phyloP scores from a whole-genome alignment of 2,113 vertebrate genomes.

The Mus pahari region DNA sequence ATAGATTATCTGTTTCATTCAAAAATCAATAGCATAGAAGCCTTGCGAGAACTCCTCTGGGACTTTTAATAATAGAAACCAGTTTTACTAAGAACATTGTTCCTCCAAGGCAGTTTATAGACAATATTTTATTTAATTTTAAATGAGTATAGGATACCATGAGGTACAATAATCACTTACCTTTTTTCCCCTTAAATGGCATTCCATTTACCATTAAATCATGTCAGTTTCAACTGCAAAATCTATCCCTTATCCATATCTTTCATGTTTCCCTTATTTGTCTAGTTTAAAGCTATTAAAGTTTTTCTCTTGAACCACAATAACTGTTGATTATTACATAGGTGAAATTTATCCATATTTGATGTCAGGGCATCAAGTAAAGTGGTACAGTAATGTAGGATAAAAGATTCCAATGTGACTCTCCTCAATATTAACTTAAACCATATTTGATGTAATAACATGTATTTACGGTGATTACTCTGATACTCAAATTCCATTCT shows the following conservation, averaged over 20 bases:
- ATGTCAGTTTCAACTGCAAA: neutral
- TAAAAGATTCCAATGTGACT: neutral
- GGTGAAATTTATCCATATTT: neutral
- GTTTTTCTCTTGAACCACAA: neutral
- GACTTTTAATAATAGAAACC: neutral
- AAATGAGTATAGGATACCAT: neutral
- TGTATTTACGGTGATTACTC: neutral
- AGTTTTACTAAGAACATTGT: neutral
- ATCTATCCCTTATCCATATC: neutral
- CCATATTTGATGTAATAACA: rapidly evolving
- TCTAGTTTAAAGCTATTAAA: neutral
- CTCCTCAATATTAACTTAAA: neutral
- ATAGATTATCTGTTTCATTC: neutral
- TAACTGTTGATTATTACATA: neutral
- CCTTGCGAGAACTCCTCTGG: neutral
- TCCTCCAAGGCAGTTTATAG: neutral
- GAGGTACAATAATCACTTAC: neutral
- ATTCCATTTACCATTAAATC: neutral
- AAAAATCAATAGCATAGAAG: neutral
- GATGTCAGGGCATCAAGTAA: neutral
- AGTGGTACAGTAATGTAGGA: neutral
- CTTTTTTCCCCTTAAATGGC: neutral
- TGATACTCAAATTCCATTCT: neutral
- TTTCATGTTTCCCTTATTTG: neutral
- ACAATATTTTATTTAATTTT: neutral